Evolutionary conservation across 1,140 invertebrate genomes (phyloP), one percentile per base, ranked within the genome.

Genomic region (Neodiprion fabricii): DNA sequence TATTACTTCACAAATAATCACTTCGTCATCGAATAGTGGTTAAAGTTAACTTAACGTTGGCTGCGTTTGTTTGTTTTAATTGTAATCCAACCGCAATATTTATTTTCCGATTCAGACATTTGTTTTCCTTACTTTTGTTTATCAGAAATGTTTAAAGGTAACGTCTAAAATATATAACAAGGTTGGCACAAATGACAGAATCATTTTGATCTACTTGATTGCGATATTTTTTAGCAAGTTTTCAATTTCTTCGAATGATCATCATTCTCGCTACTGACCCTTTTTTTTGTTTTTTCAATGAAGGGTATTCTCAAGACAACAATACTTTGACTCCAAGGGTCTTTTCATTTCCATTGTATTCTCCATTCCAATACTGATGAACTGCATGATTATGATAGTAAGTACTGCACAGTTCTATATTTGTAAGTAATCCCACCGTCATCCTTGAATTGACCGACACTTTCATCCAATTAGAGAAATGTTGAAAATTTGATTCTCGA

Each of bases 331-430:
- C 86, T 95, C 94, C 78, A 95, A 95, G 87, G 96, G 96, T 53
- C 89, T 97, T 74, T 98, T 98, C 85, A 97, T 97, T 90, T 97
- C 96, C 11, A 90, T 97, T 17, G 94, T 97, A 12, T 97, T 97
- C 86, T 97, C 96, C 9, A 93, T 96, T 81, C 96, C 96, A 67
- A 94, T 97, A 79, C 89, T 98, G 74, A 90, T 97, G 40, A 97
- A 97, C 86, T 97, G 96, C 83, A 95, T 97, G 92, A 91, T 97
- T 76, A 95, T 97, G 92, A 94, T 98, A 91, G 96, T 98, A 91
- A 93, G 95, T 94, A 82, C 70, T 61, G 28, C 28, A 40, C 28
- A 40, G 5, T 61, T 40, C 28, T 40, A 40, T 79, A 77, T 77
- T 79, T 76, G 66, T 71, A 71, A 74, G 50, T 70, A 48, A 65